These are phyloP conservation scores for Sebastes schlegelii DNA, from an alignment of 2,113 vertebrate species.

Conservation along the genomic window DNA sequence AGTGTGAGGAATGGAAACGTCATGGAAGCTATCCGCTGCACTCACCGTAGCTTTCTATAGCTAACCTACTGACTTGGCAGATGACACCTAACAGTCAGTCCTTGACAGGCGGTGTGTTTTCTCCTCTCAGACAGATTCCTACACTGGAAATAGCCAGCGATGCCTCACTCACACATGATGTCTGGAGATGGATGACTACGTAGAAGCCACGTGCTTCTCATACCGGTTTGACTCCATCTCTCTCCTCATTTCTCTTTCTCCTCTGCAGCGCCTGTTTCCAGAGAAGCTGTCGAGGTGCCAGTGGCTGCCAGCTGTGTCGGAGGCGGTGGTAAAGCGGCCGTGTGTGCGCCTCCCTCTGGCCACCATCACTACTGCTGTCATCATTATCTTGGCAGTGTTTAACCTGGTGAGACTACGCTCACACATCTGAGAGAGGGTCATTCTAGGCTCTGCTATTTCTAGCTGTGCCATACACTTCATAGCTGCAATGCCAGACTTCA, in stretches of 20 bases:
- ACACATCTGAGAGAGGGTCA: neutral
- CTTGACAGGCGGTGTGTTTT: conserved; percentile 10
- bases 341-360: conserved; percentile 90
- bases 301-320: conserved; percentile 82
- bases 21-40: conserved; percentile 8
- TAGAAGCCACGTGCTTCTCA: conserved; percentile 22
- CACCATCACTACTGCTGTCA: conserved; percentile 84
- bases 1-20: conserved; percentile 29
- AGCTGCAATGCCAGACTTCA: conserved; percentile 35
- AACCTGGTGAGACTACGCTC: conserved; percentile 86
- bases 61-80: conserved; percentile 11
- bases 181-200: conserved; percentile 33
- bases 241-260: neutral
- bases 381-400: conserved; percentile 88
- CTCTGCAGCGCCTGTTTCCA: conserved; percentile 86
- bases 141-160: conserved; percentile 46
- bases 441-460: conserved; percentile 45
- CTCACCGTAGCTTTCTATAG: conserved; percentile 30
- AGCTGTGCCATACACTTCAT: conserved; percentile 31
- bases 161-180: conserved; percentile 32
- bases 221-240: conserved; percentile 30
- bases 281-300: conserved; percentile 81
- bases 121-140: conserved; percentile 34
- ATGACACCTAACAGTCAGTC: conserved; percentile 33
- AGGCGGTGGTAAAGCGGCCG: conserved; percentile 89